These are phyloP conservation scores for Stenopsyche tienmushanensis DNA, from an alignment of 1,140 invertebrate species.

Conservation along the genomic window DNA sequence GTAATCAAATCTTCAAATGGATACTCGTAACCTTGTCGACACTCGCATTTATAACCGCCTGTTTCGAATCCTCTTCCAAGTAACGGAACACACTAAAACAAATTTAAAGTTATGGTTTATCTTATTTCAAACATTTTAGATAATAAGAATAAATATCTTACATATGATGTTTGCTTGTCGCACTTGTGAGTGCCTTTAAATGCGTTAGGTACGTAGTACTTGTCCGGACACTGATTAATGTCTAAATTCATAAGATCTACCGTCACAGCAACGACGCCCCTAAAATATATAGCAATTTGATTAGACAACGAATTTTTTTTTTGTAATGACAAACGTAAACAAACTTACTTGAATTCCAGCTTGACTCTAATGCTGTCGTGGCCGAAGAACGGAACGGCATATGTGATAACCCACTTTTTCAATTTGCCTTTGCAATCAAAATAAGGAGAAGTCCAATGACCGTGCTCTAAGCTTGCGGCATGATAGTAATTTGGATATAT, in stretches of 20 bases:
- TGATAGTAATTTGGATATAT: slow-evolving; percentile 88
- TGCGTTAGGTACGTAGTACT: slow-evolving; percentile 86
- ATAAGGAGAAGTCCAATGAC: slow-evolving; percentile 90
- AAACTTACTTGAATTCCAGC: slow-evolving; percentile 90
- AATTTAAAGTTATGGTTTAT: no score
- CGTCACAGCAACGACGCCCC: slow-evolving; percentile 91
- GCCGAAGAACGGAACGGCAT: slow-evolving; percentile 95
- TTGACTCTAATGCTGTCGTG: slow-evolving; percentile 89
- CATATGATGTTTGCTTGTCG: slow-evolving; percentile 87
- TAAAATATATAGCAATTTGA: slow-evolving; percentile 54
- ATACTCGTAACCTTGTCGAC: slow-evolving; percentile 95
- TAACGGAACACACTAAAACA: slow-evolving; percentile 88
- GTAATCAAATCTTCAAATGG: slow-evolving; percentile 93
- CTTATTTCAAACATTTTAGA: no score
- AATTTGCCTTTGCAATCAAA: slow-evolving; percentile 92
- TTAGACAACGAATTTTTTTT: background rate
- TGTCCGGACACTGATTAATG: slow-evolving; percentile 92
- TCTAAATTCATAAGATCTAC: slow-evolving; percentile 89
- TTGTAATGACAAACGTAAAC: background rate
- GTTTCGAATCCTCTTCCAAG: slow-evolving; percentile 86
- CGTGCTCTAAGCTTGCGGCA: slow-evolving; percentile 83
- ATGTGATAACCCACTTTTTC: slow-evolving; percentile 94
- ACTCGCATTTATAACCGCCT: slow-evolving; percentile 98
- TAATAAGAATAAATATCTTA: slow-evolving; percentile 68
- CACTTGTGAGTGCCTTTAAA: slow-evolving; percentile 96